Percentiles rank a stretch among this genome's conserved stretches.
These are phyloP conservation scores for Psittacula derbiana DNA, from an alignment of 2,797 vertebrate species.

Conservation along the genomic window DNA sequence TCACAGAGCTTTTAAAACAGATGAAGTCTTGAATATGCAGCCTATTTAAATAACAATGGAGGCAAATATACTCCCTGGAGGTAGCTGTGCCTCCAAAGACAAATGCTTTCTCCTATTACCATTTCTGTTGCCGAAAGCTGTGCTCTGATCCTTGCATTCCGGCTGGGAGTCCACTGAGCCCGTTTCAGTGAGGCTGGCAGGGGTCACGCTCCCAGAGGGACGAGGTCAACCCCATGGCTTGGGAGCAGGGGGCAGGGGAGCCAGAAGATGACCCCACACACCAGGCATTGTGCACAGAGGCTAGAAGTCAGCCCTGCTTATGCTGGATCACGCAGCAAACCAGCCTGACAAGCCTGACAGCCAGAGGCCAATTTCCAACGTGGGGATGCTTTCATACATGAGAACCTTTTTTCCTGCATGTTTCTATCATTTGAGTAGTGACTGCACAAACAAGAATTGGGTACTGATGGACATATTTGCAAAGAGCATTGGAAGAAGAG, in stretches of 20 bases:
- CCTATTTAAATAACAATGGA: constrained; percentile 47
- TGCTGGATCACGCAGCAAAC: not conserved
- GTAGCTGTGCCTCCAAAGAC: not conserved
- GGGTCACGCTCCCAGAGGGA: not conserved
- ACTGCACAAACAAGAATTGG: not conserved
- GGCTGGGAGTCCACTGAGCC: not conserved
- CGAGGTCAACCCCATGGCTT: not conserved
- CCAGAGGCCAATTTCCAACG: not conserved
- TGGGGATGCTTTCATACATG: not conserved
- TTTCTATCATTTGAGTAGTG: not conserved
- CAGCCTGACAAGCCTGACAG: rapidly evolving
- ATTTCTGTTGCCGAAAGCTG: not conserved
- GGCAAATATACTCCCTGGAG: not conserved
- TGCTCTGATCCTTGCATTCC: not conserved
- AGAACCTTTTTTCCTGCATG: not conserved
- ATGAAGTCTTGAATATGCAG: not conserved
- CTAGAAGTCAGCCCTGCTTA: constrained; percentile 21
- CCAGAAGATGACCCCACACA: not conserved
- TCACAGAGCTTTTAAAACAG: not conserved
- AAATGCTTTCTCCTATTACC: not conserved
- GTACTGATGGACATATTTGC: not conserved
- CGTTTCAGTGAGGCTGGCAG: constrained; percentile 15
- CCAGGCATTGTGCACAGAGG: not conserved
- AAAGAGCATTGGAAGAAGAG: not conserved
- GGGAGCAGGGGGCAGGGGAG: not conserved